Base-by-base conservation (phyloP, 2,888 invertebrate species). In the Eucera pruinosa region DNA sequence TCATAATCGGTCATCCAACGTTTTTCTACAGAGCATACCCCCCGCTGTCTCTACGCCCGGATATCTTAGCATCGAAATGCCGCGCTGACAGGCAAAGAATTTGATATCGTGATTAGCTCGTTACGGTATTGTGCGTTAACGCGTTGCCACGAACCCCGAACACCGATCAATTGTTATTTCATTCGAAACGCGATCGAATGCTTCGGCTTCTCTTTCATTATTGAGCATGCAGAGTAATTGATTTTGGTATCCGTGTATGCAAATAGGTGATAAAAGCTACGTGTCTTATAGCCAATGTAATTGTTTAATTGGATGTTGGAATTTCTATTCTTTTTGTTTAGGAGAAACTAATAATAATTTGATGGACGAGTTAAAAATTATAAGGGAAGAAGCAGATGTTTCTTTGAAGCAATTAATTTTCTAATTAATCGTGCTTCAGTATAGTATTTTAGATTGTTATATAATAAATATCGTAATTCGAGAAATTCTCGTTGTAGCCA, bases 1-100 rank as follows among this genome's bases (percentile, higher is more conserved):
- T 92, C 92, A 92, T 92, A 92, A 92, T 92, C 92, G 91, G 90
- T 92, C 92, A 91, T 92, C 89, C 90, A 81, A 75, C 85, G 83
- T 88, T 89, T 88, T 90, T 88, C 87, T 86, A 79, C 75, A 64
- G 80, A 70, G 55, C 81, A 81, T 88, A 87, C 88, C 88, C 88
- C 89, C 89, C 86, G 88, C 87, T 80, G 88, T 48, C 76, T 74
- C 83, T 80, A 82, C 88, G 89, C 88, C 88, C 87, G 88, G 89
- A 90, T 91, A 91, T 91, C 91, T 90, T 90, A 86, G 88, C 88
- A 90, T 88, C 89, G 87, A 87, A 88, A 89, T 90, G 89, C 88
- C 89, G 89, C 89, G 91, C 89, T 91, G 91, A 91, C 91, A 91
- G 90, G 85, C 86, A 83, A 89, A 91, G 91, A 92, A 91, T 91